These are phyloP conservation scores for Mastomys natalensis DNA, from an alignment of 2,113 vertebrate species.

Conservation along the genomic window DNA sequence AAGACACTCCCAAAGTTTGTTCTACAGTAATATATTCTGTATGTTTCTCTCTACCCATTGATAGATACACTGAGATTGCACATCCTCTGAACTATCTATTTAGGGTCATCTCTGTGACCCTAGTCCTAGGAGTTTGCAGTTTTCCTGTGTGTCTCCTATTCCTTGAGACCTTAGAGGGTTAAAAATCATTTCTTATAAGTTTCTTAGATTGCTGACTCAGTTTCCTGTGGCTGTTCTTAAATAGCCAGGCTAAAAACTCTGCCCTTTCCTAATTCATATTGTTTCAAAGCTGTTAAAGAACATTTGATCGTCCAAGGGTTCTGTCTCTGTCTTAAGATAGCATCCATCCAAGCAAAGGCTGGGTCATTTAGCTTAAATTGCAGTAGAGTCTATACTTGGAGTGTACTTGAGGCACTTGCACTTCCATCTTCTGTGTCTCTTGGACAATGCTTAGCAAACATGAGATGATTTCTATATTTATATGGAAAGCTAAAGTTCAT, in stretches of 20 bases:
- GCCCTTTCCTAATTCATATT: neutral
- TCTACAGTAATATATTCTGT: neutral
- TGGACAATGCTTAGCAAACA: constrained; percentile 2
- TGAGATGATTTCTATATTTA: neutral
- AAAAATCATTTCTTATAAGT: neutral
- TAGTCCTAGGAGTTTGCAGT: neutral
- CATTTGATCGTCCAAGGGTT: neutral
- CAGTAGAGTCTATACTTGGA: neutral
- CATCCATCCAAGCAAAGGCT: neutral
- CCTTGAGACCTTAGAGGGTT: neutral
- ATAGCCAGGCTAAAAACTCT: neutral
- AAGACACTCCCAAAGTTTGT: neutral
- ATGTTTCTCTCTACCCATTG: neutral
- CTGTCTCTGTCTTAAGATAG: neutral
- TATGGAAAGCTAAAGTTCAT: constrained; percentile 64
- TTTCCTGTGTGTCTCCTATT: neutral
- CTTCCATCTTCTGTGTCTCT: constrained; percentile 8
- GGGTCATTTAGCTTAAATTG: neutral
- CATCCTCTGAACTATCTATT: neutral
- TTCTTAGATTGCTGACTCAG: constrained; percentile 7
- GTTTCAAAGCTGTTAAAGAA: neutral
- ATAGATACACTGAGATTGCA: neutral
- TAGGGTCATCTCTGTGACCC: neutral
- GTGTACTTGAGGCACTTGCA: neutral
- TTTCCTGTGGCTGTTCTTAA: neutral